Evolutionary conservation across 2,888 invertebrate genomes (phyloP), one percentile per base, ranked within the genome.

Genomic region (Cremastobaeus sp.): DNA sequence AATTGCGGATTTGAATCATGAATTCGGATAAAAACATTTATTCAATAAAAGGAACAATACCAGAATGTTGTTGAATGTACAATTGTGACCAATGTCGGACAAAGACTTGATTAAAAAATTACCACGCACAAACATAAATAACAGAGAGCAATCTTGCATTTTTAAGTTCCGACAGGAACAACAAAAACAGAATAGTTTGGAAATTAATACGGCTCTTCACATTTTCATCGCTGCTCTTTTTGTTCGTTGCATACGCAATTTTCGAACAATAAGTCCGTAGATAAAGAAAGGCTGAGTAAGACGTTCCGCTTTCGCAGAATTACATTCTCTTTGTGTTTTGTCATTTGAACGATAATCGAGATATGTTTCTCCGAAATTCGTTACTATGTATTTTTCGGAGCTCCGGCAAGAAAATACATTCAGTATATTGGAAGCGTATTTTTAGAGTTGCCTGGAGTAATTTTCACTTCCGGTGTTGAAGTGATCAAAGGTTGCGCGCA

Each of bases 401-500:
- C 47, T 47, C 18, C 54, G 28, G 32, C 20, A 59, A 41, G 66
- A 64, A 69, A 64, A 39, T 59, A 34, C 47, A 59, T 74, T 74
- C 8, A 25, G 62, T 50, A 39, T 48, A 68, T 52, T 35, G 59
- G 47, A 48, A 69, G 69, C 68, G 57, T 69, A 74, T 74, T 74
- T 74, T 69, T 64, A 50, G 59, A 74, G 62, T 69, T 69, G 57
- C 41, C 37, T 35, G 55, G 72, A 41, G 45, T 70, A 73, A 76
- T 76, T 76, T 69, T 59, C 50, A 73, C 70, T 64, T 70, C 72
- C 73, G 76, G 72, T 52, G 28, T 41, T 45, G 65, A 73, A 76
- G 65, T 73, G 73, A 73, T 76, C 65, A 76, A 76, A 73, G 65
- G 69, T 73, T 70, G 72, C 69, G 50, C 60, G 34, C 59, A 76